phyloP scores from a whole-genome alignment of 2,888 invertebrate species.

The Pteria penguin region DNA sequence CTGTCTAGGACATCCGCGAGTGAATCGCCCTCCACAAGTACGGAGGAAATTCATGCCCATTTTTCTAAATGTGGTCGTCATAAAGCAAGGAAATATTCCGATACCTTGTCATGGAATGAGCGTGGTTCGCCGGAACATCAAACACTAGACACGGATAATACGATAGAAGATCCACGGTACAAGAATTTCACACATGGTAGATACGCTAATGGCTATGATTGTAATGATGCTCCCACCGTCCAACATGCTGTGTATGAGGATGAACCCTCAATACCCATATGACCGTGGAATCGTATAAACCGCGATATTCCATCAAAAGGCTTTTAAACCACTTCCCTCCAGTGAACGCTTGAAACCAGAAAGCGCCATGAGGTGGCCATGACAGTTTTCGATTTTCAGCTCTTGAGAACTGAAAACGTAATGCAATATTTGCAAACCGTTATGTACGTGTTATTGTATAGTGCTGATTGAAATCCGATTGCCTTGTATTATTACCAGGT shows the following conservation, averaged over 20 bases:
- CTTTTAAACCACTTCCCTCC: too few relatives aligned
- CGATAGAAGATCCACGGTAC: constrained; percentile 25
- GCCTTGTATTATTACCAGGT: too few relatives aligned
- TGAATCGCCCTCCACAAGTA: constrained; percentile 12
- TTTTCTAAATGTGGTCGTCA: neutral
- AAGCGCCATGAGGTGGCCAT: too few relatives aligned
- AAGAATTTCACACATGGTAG: neutral
- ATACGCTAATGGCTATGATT: neutral
- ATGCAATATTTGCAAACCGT: too few relatives aligned
- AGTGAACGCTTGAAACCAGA: too few relatives aligned
- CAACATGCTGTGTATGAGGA: neutral
- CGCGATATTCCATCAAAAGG: too few relatives aligned
- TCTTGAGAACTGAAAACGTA: too few relatives aligned
- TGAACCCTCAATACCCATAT: neutral
- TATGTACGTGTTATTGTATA: too few relatives aligned
- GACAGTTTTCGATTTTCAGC: too few relatives aligned
- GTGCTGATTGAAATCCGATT: too few relatives aligned
- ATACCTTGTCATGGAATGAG: constrained; percentile 38
- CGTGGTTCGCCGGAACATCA: constrained; percentile 38
- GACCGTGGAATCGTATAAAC: too few relatives aligned
- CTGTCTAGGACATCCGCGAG: constrained; percentile 15
- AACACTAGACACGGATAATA: neutral
- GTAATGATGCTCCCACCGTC: neutral
- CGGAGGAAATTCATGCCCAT: neutral
- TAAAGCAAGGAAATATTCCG: constrained; percentile 11